Evolutionary conservation across 92 coral and sea anemone species (phyloP), one percentile per base, ranked within the genome.

Genomic region (Phenganax marumi): DNA sequence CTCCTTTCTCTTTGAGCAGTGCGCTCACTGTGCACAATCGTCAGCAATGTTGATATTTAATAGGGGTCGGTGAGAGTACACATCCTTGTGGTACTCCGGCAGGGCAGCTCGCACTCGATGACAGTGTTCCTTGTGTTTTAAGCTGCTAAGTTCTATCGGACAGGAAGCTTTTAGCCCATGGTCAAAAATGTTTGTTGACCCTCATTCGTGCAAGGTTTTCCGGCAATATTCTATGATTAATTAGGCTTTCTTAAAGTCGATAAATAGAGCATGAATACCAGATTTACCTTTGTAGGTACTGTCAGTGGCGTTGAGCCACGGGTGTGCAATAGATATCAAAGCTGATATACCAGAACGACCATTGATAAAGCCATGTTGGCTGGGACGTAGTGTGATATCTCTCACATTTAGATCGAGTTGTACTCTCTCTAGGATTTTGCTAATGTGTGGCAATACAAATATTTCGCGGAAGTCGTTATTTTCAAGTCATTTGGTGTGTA

Each of bases 311-410:
- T 80, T 21, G 65, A 64, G 65, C 75, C 75, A 48, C 16, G 73
- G 56, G 47, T 80, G 84, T 39, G 75, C 46, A n/a, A 64, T 63
- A 46, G 75, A 23, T 62, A 80, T 43, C 75, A 63, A 43, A 7
- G 84, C 84, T 18, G 84, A 80, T 80, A 60, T 49, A 69, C 76
- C 68, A n/a, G 85, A 81, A 50, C 75, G 85, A 51, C 77, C 85
- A 7, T 18, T 64, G 25, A 53, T 71, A 49, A 81, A 81, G 68
- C 76, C 85, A 81, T 81, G 77, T 3, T 81, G 85, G 23, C 68
- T 81, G 26, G 57, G 13, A 22, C 77, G 63, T 18, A 82, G 46
- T 55, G 54, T 70, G 10, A 82, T 47, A 21, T 25, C 77, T 2
- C 23, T 52, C 12, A 43, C 21, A 33, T 82, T 82, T 1, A 82